Evolutionary conservation across 2,888 invertebrate genomes (phyloP), one percentile per base, ranked within the genome.

Genomic region (Auanema sp.): DNA sequence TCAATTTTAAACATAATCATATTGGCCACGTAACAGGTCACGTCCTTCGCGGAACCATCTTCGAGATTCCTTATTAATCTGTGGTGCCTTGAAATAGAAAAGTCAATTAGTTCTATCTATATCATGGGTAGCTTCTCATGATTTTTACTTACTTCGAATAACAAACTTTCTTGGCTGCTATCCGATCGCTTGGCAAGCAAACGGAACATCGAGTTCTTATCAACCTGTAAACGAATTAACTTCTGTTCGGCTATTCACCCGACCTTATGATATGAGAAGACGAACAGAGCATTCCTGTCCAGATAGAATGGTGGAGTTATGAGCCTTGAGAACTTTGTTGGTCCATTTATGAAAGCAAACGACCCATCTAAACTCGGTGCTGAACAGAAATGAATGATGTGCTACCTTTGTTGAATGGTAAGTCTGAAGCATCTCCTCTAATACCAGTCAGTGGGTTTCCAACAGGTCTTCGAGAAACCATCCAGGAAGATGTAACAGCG

Each of bases 221-320:
- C 76, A 16, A 75, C 72, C 72, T 71, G 55, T 12, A 63, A 52
- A 55, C 4, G 4, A 3, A 3, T 47, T 47, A 5, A 18, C 47
- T n/a, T n/a, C n/a, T n/a, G n/a, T n/a, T n/a, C n/a, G n/a, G n/a
- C n/a, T n/a, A n/a, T n/a, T n/a, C n/a, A n/a, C n/a, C n/a, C n/a
- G n/a, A n/a, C 78, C 58, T 81, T 81, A 60, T 80, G 77, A 54
- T 79, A 81, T 3, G 78, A 78, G 53, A 81, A 81, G 10, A 80
- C 72, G n/a, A 81, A 69, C 41, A 71, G 73, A 16, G 72, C 71
- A 21, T 75, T 58, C 40, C 70, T 60, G 24, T 69, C 69, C 25
- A 81, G 63, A 8, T 56, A 44, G 59, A 81, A 81, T n/a, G 76
- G 64, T 1, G 69, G 64, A 4, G 80, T 81, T 33, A 63, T 63